A percentile compares a stretch with the other conserved stretches of the same genome.
Evolutionary conservation across 64 coral and sea anemone species (phyloP).

Genomic region (Pachyseris speciosa): DNA sequence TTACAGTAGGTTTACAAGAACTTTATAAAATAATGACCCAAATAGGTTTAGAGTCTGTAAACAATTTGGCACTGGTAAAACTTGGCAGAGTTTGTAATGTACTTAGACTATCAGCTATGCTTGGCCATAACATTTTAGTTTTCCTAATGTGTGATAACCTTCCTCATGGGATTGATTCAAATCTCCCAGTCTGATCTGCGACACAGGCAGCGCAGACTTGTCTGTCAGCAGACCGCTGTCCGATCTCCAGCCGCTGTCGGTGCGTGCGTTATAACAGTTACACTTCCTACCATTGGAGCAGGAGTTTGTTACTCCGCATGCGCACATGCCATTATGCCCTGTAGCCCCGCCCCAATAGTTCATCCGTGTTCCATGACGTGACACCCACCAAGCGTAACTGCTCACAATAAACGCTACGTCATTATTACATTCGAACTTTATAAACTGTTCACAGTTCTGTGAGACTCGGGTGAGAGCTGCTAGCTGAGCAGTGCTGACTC

Average conservation of each 20-base stretch:
- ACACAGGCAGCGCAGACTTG: constrained; percentile 30
- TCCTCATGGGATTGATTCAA: not conserved
- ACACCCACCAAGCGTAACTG: not conserved
- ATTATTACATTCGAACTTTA: constrained; percentile 25
- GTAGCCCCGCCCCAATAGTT: constrained; percentile 40
- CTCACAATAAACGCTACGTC: not conserved
- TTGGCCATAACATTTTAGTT: constrained; percentile 25
- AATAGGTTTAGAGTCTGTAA: too few relatives aligned
- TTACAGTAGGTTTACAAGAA: too few relatives aligned
- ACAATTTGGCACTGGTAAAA: too few relatives aligned
- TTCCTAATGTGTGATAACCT: constrained; percentile 52
- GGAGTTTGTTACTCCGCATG: constrained; percentile 27
- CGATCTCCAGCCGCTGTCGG: not conserved
- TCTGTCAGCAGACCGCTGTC: constrained; percentile 56
- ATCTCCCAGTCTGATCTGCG: constrained; percentile 30
- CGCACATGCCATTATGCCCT: not conserved
- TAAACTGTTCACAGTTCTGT: constrained; percentile 60
- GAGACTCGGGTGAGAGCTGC: constrained; percentile 21
- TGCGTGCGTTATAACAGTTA: not conserved
- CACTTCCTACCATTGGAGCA: not conserved
- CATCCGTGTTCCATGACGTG: constrained; percentile 6
- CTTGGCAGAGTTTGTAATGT: not conserved
- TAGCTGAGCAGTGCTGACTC: constrained; percentile 39
- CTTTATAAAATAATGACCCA: too few relatives aligned
- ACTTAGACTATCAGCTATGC: not conserved